Conservation (phyloP, 2,888 invertebrate genomes). For the Beris morrisii region DNA sequence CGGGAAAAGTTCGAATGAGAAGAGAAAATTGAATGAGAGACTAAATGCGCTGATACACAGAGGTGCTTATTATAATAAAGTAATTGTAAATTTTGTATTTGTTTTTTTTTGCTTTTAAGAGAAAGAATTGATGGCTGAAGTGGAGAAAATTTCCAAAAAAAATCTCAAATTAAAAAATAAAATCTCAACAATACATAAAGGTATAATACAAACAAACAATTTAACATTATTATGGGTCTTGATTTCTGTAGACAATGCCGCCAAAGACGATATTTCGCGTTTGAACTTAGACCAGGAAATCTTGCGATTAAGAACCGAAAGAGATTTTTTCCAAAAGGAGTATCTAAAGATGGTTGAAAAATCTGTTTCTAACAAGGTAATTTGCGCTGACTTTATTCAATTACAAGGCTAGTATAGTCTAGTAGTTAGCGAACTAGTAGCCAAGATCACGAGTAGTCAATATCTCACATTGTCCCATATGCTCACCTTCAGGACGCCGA, state of each 20-base stretch:
- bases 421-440: background rate
- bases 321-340: constrained; percentile 55
- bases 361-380: constrained; percentile 48
- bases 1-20: constrained; percentile 61
- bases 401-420: background rate
- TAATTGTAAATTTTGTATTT: constrained; percentile 47
- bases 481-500: constrained; percentile 13
- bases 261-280: background rate
- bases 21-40: constrained; percentile 60
- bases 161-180: constrained; percentile 58
- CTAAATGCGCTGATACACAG: constrained; percentile 64
- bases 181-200: constrained; percentile 43
- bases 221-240: too few species aligned
- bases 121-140: constrained; percentile 57
- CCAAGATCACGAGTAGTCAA: too few species aligned
- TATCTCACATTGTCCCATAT: background rate
- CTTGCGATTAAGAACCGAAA: constrained; percentile 50
- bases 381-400: background rate
- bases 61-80: constrained; percentile 53
- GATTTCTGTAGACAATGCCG: background rate
- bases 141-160: constrained; percentile 58
- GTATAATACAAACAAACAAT: constrained; percentile 34
- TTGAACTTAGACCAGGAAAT: constrained; percentile 48
- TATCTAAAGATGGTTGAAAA: constrained; percentile 50
- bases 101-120: constrained; percentile 54